Conservation (phyloP, 2,888 invertebrate species). For the Drosophila anomelani region DNA sequence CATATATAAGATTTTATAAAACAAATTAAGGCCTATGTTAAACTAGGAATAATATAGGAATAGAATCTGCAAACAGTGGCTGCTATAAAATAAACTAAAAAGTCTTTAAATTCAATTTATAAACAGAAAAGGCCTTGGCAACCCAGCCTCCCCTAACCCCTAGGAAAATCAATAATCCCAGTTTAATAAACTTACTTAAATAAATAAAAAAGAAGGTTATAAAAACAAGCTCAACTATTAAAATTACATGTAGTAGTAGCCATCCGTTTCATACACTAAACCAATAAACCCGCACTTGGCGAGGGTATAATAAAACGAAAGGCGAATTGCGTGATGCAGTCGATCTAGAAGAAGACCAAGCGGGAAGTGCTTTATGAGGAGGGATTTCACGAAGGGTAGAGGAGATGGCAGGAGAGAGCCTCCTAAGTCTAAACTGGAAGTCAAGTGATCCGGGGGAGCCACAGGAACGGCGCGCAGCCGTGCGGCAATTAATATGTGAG, state of each 20-base stretch:
- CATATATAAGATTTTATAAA: neutral
- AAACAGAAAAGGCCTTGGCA: neutral
- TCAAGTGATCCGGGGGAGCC: constrained; percentile 49
- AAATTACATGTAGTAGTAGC: neutral
- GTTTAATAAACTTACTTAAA: neutral
- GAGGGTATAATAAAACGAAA: constrained; percentile 37
- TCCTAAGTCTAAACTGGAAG: constrained; percentile 35
- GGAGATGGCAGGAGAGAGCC: constrained; percentile 1
- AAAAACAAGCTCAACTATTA: neutral
- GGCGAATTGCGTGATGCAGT: constrained; percentile 60
- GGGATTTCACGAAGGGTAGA: constrained; percentile 4
- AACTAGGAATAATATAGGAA: no score
- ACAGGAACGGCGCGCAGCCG: constrained; percentile 79
- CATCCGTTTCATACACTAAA: neutral
- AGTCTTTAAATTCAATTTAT: neutral
- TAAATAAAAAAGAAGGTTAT: neutral
- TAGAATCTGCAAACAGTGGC: no score
- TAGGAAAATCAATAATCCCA: neutral
- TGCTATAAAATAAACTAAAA: neutral
- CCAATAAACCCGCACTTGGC: constrained; percentile 18
- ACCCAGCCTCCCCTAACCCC: neutral
- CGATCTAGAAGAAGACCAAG: constrained; percentile 24
- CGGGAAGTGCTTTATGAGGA: constrained; percentile 28
- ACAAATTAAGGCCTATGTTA: no score
- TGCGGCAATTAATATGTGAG: constrained; percentile 81